Percentiles rank a stretch among this genome's conserved stretches.
Evolutionary conservation across 2,113 vertebrate species (phyloP).

Genomic region (Zosterops pallidus): DNA sequence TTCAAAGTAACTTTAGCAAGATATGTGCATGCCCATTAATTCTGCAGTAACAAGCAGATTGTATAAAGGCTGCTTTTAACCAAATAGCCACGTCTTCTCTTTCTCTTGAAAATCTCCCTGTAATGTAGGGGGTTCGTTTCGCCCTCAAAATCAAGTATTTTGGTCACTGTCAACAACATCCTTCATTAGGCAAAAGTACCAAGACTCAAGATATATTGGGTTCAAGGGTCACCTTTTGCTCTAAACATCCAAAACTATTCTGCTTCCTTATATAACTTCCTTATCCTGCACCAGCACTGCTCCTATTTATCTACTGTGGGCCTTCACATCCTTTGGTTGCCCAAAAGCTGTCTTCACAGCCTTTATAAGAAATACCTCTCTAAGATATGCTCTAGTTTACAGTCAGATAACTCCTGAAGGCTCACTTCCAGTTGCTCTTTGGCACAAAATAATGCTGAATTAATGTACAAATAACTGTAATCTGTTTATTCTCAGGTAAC

Average conservation of each 20-base stretch:
- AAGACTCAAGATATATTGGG: not conserved
- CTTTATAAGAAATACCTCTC: not conserved
- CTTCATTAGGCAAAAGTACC: not conserved
- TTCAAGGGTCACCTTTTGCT: not conserved
- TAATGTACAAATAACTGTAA: not conserved
- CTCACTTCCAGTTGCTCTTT: not conserved
- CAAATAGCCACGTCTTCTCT: not conserved
- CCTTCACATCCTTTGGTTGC: not conserved
- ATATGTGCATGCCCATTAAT: constrained; percentile 7
- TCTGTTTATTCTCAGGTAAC: not conserved
- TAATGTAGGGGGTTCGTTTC: not conserved
- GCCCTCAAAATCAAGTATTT: not conserved
- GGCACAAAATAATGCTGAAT: not conserved
- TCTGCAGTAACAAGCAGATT: not conserved
- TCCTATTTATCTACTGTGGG: not conserved
- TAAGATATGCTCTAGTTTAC: not conserved
- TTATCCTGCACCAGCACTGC: not conserved
- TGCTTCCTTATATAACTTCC: not conserved
- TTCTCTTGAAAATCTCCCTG: not conserved
- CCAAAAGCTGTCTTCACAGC: not conserved
- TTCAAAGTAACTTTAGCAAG: constrained; percentile 36
- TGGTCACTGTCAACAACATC: not conserved
- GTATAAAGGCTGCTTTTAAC: not conserved
- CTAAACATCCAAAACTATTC: not conserved
- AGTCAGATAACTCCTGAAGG: not conserved